These are phyloP conservation scores for Aricia agestis DNA, from an alignment of 1,140 invertebrate species.

Conservation along the genomic window DNA sequence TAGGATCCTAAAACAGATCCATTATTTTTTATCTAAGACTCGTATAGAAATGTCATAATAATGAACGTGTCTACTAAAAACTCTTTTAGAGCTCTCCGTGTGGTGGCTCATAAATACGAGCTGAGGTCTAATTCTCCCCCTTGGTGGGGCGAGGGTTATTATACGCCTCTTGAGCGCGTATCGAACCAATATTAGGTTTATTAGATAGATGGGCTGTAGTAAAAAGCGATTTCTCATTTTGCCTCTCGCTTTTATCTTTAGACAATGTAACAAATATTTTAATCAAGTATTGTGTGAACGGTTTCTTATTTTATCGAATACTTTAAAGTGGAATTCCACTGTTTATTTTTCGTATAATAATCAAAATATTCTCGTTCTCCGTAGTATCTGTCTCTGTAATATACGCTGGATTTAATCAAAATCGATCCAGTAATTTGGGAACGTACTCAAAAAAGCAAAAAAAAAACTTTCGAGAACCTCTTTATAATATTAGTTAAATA, in stretches of 20 bases:
- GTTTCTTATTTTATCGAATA: background rate
- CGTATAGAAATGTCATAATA: conserved; percentile 23
- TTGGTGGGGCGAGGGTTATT: conserved; percentile 44
- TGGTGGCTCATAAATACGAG: conserved; percentile 36
- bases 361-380: no score
- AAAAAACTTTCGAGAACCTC: no score
- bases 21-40: background rate
- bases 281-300: conserved; percentile 1
- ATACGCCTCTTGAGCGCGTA: conserved; percentile 58
- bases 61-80: conserved; percentile 24
- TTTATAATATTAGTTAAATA: no score
- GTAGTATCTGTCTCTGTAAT: no score
- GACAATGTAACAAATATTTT: conserved; percentile 6
- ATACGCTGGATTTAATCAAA: no score
- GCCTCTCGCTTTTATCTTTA: conserved; percentile 37
- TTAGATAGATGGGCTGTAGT: conserved; percentile 59
- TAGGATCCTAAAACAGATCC: background rate
- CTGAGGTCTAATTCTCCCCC: conserved; percentile 37
- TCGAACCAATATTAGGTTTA: conserved; percentile 70
- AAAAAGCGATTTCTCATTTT: conserved; percentile 59
- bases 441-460: no score
- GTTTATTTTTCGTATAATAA: no score
- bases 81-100: conserved; percentile 15
- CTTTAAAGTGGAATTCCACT: no score
- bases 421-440: no score